Evolutionary conservation across 2,888 invertebrate genomes (phyloP), one percentile per base, ranked within the genome.

Genomic region (Phasia obesa): DNA sequence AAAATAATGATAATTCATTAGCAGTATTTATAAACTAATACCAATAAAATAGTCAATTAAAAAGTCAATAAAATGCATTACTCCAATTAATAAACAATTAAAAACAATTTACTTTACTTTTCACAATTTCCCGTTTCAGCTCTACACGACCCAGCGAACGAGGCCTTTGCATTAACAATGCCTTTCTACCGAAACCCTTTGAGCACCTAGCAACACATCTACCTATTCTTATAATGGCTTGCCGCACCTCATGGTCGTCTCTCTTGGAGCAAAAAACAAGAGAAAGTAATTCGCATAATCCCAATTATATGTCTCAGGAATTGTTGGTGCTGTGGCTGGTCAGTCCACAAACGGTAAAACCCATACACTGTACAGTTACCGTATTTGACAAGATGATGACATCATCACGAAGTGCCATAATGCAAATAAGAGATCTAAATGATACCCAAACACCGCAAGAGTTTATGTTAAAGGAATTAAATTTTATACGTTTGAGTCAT

Each of bases 201-300:
- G 85, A 86, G 19, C 84, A 87, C 21, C 75, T 88, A n/a, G 74
- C 84, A 5, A 85, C 87, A 4, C 88, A 89, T 81, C 76, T 88
- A 23, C 88, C 89, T n/a, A 85, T 89, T 17, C 64, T 88, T 21
- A 87, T 88, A 38, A 87, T 89, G 87, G 87, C 86, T 5, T 87
- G 87, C 44, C 86, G 86, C 57, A 88, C 88, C 4, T 85, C 85
- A 0, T 85, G 88, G 75, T 84, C 83, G 21, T 79, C 84, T 17
- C 64, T 88, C 38, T 25, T 87, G 11, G 51, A 53, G 0, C 84
- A 86, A 27, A 86, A 85, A 42, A 55, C 85, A 44, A 60, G 44
- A 27, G 81, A 85, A 17, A 47, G 31, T 76, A 23, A 76, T 83
- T 6, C 38, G 0, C 62, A 23, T 9, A 85, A 86, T 67, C 67